phyloP scores from a whole-genome alignment of 92 coral and sea anemone species.

The Bergia puertoricense region DNA sequence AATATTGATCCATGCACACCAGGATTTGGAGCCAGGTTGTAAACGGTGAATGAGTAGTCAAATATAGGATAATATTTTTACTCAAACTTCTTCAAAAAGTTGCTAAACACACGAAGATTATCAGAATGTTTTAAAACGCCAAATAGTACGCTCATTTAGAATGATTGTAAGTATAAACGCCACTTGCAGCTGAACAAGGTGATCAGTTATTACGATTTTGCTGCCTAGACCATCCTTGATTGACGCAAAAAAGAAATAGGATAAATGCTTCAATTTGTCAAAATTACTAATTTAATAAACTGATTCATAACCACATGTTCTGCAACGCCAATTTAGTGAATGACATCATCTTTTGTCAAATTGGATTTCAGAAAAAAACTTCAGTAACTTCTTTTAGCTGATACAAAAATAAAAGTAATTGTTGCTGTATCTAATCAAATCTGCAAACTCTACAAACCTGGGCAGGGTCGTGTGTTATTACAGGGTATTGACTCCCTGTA shows the following conservation, averaged over 20 bases:
- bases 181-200: background rate
- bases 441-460: slow-evolving; percentile 57
- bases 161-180: background rate
- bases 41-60: too few relatives aligned
- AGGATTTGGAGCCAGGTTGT: background rate
- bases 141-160: background rate
- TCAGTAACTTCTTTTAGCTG: background rate
- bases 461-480: slow-evolving; percentile 68
- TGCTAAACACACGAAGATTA: too few relatives aligned
- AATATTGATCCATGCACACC: too few relatives aligned
- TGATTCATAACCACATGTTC: too few relatives aligned
- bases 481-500: slow-evolving; percentile 51
- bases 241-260: background rate
- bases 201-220: too few relatives aligned
- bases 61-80: too few relatives aligned
- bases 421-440: background rate
- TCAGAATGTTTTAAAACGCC: too few relatives aligned
- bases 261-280: background rate
- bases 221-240: background rate
- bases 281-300: too few relatives aligned
- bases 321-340: background rate
- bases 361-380: background rate
- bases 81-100: too few relatives aligned
- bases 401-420: background rate
- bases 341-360: too few relatives aligned